A percentile compares a stretch with the other conserved stretches of the same genome.
These are phyloP conservation scores for Pleuronectes platessa DNA, from an alignment of 2,113 vertebrate species.

Conservation along the genomic window DNA sequence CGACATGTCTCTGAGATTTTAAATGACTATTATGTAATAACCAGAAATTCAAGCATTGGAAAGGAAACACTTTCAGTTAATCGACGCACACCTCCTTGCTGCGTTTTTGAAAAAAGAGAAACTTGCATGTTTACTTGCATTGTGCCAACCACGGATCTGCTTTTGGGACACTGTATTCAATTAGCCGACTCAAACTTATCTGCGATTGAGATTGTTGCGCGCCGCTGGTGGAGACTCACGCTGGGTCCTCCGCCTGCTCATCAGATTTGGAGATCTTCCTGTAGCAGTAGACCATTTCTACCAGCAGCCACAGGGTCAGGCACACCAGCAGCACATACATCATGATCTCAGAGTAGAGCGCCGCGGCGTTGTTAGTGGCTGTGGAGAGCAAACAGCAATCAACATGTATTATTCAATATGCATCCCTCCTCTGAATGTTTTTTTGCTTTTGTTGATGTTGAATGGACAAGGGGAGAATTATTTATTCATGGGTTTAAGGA, in stretches of 20 bases:
- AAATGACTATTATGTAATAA: conserved; percentile 13
- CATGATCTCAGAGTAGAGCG: conserved; percentile 95
- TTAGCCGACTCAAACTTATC: not conserved
- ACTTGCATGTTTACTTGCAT: not conserved
- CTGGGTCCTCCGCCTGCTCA: conserved; percentile 89
- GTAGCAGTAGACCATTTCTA: conserved; percentile 99
- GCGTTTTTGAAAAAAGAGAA: not conserved
- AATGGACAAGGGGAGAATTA: conserved; percentile 6
- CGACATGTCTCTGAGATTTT: not conserved
- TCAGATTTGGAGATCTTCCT: conserved; percentile 97
- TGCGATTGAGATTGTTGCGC: conserved; percentile 4
- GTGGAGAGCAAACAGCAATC: conserved; percentile 55
- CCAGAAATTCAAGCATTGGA: conserved; percentile 8
- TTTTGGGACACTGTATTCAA: not conserved
- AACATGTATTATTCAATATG: conserved; percentile 62
- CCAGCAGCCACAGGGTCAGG: conserved; percentile 95
- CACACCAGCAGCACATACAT: conserved; percentile 98
- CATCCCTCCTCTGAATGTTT: not conserved
- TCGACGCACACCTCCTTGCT: not conserved
- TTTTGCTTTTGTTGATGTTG: not conserved
- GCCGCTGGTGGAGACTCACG: conserved; percentile 85
- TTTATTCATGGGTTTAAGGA: conserved; percentile 16
- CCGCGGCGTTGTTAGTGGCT: conserved; percentile 88
- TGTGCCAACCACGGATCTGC: not conserved
- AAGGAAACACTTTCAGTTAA: not conserved